phyloP scores from a whole-genome alignment of 2,113 vertebrate genomes.

The Pampusana beccarii region DNA sequence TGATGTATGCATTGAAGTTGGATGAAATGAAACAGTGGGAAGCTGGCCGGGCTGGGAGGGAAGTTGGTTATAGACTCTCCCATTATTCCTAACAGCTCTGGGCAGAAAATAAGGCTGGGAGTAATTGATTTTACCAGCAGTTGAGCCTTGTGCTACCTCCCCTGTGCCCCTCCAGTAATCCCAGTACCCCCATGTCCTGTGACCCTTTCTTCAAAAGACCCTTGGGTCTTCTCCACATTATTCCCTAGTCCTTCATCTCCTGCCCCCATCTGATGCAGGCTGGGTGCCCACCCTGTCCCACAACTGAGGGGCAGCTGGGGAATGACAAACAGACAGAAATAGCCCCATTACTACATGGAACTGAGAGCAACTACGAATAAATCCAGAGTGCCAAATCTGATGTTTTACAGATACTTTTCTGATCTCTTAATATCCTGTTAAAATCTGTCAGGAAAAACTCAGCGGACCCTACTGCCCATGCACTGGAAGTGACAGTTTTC shows the following conservation, averaged over 20 bases:
- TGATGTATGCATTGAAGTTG: fast-evolving
- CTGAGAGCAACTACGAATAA: fast-evolving
- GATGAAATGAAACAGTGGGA: neutral
- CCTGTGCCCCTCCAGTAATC: neutral
- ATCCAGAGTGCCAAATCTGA: neutral
- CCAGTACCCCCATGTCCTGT: fast-evolving
- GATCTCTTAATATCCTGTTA: conserved; percentile 19
- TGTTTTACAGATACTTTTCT: neutral
- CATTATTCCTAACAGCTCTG: neutral
- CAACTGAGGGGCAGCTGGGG: neutral
- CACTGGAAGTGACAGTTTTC: neutral
- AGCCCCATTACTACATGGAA: neutral
- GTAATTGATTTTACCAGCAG: neutral
- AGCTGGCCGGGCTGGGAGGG: neutral
- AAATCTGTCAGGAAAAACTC: conserved; percentile 35
- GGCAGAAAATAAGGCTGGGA: neutral
- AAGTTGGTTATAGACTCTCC: neutral
- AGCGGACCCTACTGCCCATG: neutral
- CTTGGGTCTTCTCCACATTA: fast-evolving
- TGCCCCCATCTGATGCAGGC: fast-evolving
- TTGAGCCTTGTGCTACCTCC: neutral
- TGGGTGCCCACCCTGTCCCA: neutral
- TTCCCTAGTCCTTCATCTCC: neutral
- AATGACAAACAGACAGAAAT: neutral
- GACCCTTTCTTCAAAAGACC: neutral